phyloP scores from a whole-genome alignment of 2,113 vertebrate species.

The Psophia crepitans region DNA sequence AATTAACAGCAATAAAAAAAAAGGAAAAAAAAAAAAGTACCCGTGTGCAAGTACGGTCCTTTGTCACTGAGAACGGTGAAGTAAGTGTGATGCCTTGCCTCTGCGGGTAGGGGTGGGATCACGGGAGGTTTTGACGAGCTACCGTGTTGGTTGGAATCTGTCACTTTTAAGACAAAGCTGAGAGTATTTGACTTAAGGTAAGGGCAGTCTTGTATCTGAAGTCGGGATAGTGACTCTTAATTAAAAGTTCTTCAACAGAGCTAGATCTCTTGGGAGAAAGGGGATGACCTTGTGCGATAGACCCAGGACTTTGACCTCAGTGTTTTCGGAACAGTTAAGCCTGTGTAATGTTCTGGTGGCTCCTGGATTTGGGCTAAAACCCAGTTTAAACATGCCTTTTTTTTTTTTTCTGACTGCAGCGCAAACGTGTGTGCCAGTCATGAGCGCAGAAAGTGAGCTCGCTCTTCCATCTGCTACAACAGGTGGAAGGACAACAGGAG shows the following conservation, averaged over 20 bases:
- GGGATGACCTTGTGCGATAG: not conserved
- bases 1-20: slow-evolving; percentile 95
- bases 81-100: not conserved
- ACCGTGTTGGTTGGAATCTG: not conserved
- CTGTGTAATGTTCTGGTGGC: not conserved
- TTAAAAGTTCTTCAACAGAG: not conserved
- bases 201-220: not conserved
- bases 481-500: not conserved
- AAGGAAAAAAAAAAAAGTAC: slow-evolving; percentile 58
- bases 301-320: not conserved
- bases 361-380: not conserved
- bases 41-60: slow-evolving; percentile 31
- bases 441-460: not conserved
- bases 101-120: not conserved
- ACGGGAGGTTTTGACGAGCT: not conserved
- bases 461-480: not conserved
- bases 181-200: not conserved
- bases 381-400: not conserved
- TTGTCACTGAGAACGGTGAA: not conserved
- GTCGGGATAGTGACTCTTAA: not conserved
- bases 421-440: not conserved
- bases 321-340: not conserved
- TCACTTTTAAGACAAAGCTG: not conserved
- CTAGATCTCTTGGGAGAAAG: not conserved
- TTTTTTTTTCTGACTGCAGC: too few relatives aligned